A percentile compares a stretch with the other conserved stretches of the same genome.
Evolutionary conservation across 2,113 vertebrate genomes (phyloP).

Genomic region (Poeciliopsis occidentalis): DNA sequence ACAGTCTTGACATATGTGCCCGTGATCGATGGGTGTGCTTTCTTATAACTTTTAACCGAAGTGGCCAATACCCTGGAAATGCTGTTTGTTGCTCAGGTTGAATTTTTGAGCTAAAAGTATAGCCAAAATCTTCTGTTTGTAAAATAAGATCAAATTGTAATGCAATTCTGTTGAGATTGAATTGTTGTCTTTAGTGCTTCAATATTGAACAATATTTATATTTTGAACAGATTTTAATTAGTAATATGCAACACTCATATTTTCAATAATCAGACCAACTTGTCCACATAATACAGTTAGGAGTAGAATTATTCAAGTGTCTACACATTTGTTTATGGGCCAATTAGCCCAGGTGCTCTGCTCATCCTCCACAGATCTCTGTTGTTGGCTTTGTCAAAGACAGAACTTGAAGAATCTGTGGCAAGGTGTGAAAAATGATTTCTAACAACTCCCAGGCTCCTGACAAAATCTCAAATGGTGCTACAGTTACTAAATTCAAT

Average conservation of each 20-base stretch:
- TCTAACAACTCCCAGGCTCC: background rate
- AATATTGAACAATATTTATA: too few species aligned
- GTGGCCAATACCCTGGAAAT: conserved; percentile 37
- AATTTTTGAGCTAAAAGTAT: background rate
- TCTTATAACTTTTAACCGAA: conserved; percentile 45
- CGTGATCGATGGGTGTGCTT: conserved; percentile 67
- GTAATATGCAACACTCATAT: background rate
- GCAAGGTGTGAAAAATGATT: background rate
- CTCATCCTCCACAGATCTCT: background rate
- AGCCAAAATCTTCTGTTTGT: background rate
- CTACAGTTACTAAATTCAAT: background rate
- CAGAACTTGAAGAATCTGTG: background rate
- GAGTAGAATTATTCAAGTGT: background rate
- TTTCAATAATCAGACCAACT: background rate
- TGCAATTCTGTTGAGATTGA: background rate
- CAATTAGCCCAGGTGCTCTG: background rate
- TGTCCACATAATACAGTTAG: too few species aligned
- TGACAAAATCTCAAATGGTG: background rate
- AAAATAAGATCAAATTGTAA: background rate
- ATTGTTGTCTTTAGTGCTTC: background rate
- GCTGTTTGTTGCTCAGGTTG: conserved; percentile 34
- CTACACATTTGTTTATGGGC: background rate
- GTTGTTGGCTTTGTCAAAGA: background rate
- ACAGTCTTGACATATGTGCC: conserved; percentile 67
- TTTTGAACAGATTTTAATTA: too few species aligned